Conservation (phyloP, 2,797 vertebrate species). For the Pagetopsis macropterus region DNA sequence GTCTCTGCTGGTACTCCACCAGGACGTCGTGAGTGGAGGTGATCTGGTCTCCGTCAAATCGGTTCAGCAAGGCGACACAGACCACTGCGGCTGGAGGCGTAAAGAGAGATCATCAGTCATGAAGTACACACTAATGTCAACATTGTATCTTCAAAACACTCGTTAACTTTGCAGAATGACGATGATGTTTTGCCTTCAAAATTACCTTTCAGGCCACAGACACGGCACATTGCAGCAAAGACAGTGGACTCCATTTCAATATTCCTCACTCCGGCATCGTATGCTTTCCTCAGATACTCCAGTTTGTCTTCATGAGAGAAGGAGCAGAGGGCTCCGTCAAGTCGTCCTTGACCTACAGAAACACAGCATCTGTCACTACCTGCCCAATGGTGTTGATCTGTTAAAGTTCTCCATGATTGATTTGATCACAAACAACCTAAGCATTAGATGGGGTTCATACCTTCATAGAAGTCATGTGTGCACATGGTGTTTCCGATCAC, state of each 20-base stretch:
- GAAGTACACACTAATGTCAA: not conserved
- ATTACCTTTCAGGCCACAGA: conserved; percentile 89
- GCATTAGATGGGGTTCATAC: conserved; percentile 59
- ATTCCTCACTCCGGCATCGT: conserved; percentile 86
- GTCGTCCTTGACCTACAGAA: conserved; percentile 86
- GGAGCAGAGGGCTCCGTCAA: conserved; percentile 90
- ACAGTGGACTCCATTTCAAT: conserved; percentile 92
- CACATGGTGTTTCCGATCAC: conserved; percentile 89
- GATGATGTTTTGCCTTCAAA: not conserved
- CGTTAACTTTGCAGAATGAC: not conserved
- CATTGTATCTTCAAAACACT: not conserved
- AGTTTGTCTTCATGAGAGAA: conserved; percentile 90
- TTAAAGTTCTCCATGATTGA: not conserved
- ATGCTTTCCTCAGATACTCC: conserved; percentile 88
- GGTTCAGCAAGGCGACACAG: conserved; percentile 88
- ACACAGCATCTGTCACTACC: conserved; percentile 19
- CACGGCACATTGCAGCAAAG: conserved; percentile 88
- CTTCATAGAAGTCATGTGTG: conserved; percentile 92
- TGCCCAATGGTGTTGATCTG: not conserved
- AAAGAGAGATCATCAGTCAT: conserved; percentile 2
- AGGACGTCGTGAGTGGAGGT: conserved; percentile 84
- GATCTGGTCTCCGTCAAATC: conserved; percentile 92
- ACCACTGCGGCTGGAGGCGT: conserved; percentile 86
- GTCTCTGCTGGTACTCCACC: conserved; percentile 86
- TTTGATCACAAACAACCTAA: not conserved